A percentile compares a stretch with the other conserved stretches of the same genome.
phyloP scores from a whole-genome alignment of 2,113 vertebrate genomes.

The Lasiurus borealis region DNA sequence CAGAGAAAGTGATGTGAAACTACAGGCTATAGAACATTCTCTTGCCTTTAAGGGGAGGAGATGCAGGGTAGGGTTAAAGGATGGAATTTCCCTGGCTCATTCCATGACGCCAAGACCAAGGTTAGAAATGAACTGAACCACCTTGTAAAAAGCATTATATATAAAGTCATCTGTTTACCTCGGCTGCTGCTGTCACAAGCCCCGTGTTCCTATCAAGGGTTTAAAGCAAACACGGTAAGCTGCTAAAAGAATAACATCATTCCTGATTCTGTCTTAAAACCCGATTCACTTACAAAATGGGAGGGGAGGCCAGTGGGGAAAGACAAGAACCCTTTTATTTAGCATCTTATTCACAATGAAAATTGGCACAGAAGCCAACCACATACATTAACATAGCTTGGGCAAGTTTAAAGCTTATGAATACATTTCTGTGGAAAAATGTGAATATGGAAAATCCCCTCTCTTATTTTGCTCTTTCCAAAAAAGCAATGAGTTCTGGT shows the following conservation, averaged over 20 bases:
- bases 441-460: slow-evolving; percentile 89
- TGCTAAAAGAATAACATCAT: slow-evolving; percentile 78
- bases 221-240: slow-evolving; percentile 81
- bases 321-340: slow-evolving; percentile 89
- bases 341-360: slow-evolving; percentile 88
- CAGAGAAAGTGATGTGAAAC: slow-evolving; percentile 37
- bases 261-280: slow-evolving; percentile 84
- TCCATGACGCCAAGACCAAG: slow-evolving; percentile 72
- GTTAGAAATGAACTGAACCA: slow-evolving; percentile 67
- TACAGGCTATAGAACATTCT: slow-evolving; percentile 24
- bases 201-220: slow-evolving; percentile 72
- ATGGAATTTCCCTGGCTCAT: slow-evolving; percentile 62
- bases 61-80: slow-evolving; percentile 49
- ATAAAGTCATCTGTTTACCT: slow-evolving; percentile 78
- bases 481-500: slow-evolving; percentile 87
- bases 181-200: slow-evolving; percentile 63
- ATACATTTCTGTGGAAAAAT: slow-evolving; percentile 90
- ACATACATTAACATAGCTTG: slow-evolving; percentile 89
- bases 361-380: slow-evolving; percentile 87
- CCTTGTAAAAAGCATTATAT: slow-evolving; percentile 77
- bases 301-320: slow-evolving; percentile 80
- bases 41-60: slow-evolving; percentile 48
- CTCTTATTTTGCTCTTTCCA: slow-evolving; percentile 85
- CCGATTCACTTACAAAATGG: slow-evolving; percentile 86
- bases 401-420: slow-evolving; percentile 88